Base-by-base conservation (phyloP, 1,140 invertebrate species). In the Brachionus rubens region DNA sequence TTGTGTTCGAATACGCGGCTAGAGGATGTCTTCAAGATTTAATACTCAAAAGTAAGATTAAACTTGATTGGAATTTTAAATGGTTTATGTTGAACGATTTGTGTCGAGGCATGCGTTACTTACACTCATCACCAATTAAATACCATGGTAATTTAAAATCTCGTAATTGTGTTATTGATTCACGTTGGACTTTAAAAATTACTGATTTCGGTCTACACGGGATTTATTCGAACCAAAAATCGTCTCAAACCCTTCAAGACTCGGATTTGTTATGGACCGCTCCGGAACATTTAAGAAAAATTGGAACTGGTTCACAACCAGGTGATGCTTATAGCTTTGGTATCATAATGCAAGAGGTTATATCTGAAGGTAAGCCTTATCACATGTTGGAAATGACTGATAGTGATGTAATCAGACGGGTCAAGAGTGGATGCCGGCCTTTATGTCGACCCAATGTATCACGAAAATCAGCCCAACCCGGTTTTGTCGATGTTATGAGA, bases 51-150 rank as follows among this genome's bases (percentile, higher is more conserved):
- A 52, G 1, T 24, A 52, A 52, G 9, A 48, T 96, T 80, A 92
- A 93, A 83, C 87, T 95, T 77, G 94, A 97, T 86, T 94, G 93
- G 92, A 92, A 92, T 28, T 96, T 96, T 85, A 90, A 93, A 77
- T 86, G 94, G 48, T 94, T 93, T 26, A 85, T 97, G 56, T 88
- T 97, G 1, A 94, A 92, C 3, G 94, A 96, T 87, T 87, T 96
- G 75, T 91, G 94, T 28, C 86, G 90, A 84, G 91, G 91, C 52
- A 91, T 92, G 90, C 89, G 89, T 78, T 92, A 92, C 82, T 83
- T 93, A 75, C 91, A 92, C 82, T 87, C 89, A 21, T 90, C 90
- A 7, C 88, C 90, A 28, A 85, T 92, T 78, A 88, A 89, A 77
- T 88, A 90, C 52, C 92, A 93, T 81, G 92, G 91, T 50, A 89